Evolutionary conservation across 2,888 invertebrate species (phyloP).

Genomic region (Epinotia demarniana): DNA sequence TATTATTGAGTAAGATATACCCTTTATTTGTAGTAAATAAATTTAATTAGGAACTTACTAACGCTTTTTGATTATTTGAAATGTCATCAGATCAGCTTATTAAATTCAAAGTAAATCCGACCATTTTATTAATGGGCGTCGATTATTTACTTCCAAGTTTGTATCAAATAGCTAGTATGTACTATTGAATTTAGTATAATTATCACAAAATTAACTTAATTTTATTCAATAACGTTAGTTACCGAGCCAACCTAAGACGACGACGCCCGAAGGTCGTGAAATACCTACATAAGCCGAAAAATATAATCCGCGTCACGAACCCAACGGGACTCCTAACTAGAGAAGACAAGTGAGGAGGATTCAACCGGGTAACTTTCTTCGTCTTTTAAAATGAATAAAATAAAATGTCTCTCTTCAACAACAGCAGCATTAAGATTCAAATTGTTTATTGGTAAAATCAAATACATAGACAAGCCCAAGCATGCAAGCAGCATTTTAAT

Average conservation of each 20-base stretch:
- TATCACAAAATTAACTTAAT: neutral
- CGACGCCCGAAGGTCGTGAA: conserved; percentile 56
- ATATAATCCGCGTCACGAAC: conserved; percentile 71
- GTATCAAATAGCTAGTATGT: neutral
- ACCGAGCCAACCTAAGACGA: conserved; percentile 27
- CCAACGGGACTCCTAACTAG: conserved; percentile 56
- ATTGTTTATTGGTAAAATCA: too few relatives aligned
- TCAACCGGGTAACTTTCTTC: conserved; percentile 5
- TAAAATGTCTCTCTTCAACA: neutral
- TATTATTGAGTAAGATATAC: too few relatives aligned
- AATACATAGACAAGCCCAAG: too few relatives aligned
- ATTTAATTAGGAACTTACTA: too few relatives aligned
- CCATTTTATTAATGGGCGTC: too few relatives aligned
- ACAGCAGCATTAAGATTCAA: neutral
- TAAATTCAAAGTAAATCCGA: too few relatives aligned
- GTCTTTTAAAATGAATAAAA: conserved; percentile 38
- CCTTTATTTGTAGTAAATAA: too few relatives aligned
- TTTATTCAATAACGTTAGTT: conserved; percentile 28
- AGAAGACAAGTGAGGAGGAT: conserved; percentile 54
- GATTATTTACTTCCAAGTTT: too few relatives aligned
- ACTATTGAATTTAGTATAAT: neutral
- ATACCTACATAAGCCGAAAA: conserved; percentile 66
- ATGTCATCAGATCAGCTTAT: too few relatives aligned
- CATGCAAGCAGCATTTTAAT: neutral
- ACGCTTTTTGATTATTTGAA: too few relatives aligned